Evolutionary conservation across 2,797 vertebrate genomes (phyloP), one percentile per base, ranked within the genome.

Genomic region (Galago senegalensis): DNA sequence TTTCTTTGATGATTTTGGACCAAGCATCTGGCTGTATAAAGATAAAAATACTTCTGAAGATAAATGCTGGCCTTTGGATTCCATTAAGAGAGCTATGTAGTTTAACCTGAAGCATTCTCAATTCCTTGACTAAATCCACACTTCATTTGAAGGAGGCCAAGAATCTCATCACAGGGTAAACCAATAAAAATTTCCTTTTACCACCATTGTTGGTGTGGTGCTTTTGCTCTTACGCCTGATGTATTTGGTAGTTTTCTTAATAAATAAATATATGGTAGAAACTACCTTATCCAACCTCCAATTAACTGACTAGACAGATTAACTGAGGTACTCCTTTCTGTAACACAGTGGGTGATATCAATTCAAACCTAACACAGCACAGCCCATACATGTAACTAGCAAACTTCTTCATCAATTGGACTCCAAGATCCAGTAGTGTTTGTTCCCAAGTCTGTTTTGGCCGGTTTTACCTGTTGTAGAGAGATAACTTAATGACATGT

Each of bases 11-110:
- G 69, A 40, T 67, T 96, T 80, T 53, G 27, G 83, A 76, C 40
- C 18, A 85, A 75, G 27, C 87, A 37, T 46, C 49, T 96, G 82
- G 12, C 27, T 67, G 46, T 40, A 37, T 46, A 72, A 46, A 21
- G 43, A 75, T 88, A 91, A 83, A 73, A 84, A 72, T 73, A 20
- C 17, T 23, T 97, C 84, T 65, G 70, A 84, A 86, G 58, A 91
- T 76, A 91, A 82, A 75, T 85, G 56, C 20, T 95, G 31, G 7
- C 34, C 89, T 97, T 83, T 69, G 13, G n/a, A 46, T 87, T 95
- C 53, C 49, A 7, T 27, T 27, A 77, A 79, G 43, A 67, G 61
- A 83, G 49, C 14, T 40, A 77, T n/a, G 16, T 10, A 72, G 69
- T 67, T 93, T 92, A 88, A 92, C 25, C 3, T 61, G 27, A 82